Conservation (phyloP, 2,888 invertebrate species). For the Punctoribates punctum region DNA sequence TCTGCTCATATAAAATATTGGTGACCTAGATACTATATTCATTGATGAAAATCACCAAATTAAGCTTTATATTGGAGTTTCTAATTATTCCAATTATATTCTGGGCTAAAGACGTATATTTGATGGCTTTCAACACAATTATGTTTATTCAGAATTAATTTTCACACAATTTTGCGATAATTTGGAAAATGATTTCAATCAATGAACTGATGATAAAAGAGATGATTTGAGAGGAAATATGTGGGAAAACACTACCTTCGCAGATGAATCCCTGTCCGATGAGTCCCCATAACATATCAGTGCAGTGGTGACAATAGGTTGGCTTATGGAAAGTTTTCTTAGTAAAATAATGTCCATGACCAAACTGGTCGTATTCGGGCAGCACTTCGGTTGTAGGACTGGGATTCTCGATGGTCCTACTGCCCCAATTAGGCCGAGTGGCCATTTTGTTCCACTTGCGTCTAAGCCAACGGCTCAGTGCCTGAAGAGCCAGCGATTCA, state of each 20-base stretch:
- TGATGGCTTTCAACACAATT: no score
- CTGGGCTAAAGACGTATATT: no score
- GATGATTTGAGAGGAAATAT: background rate
- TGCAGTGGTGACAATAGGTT: slow-evolving; percentile 99
- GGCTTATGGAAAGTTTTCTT: slow-evolving; percentile 99
- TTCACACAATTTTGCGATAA: no score
- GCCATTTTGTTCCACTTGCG: slow-evolving; percentile 48
- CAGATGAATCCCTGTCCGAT: slow-evolving; percentile 99
- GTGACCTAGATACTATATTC: no score
- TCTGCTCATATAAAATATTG: no score
- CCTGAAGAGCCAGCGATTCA: slow-evolving; percentile 47
- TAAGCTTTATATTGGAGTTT: no score
- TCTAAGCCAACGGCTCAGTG: slow-evolving; percentile 45
- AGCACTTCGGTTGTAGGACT: slow-evolving; percentile 47
- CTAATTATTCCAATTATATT: no score
- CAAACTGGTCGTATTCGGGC: slow-evolving; percentile 46
- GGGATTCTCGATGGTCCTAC: slow-evolving; percentile 46
- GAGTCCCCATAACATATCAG: slow-evolving; percentile 99
- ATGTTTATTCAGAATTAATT: no score
- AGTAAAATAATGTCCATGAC: slow-evolving; percentile 91
- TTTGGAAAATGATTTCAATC: background rate
- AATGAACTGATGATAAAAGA: background rate
- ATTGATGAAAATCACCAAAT: no score
- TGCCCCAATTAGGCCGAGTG: slow-evolving; percentile 40
- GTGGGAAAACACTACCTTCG: slow-evolving; percentile 70